A percentile compares a stretch with the other conserved stretches of the same genome.
Evolutionary conservation across 2,113 vertebrate genomes (phyloP).

Genomic region (Aldabrachelys gigantea): DNA sequence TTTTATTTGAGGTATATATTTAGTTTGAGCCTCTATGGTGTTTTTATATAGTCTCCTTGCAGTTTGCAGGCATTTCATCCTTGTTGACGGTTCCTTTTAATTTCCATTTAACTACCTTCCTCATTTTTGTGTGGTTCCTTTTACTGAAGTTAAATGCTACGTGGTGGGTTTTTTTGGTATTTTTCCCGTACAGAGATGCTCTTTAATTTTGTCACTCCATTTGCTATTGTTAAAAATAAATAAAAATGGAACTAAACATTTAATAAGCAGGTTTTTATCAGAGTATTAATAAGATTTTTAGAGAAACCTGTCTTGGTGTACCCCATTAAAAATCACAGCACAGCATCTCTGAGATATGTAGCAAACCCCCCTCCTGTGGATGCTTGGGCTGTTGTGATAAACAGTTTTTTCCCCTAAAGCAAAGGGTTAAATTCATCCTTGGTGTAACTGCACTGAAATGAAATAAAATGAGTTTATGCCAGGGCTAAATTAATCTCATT

Average conservation of each 20-base stretch:
- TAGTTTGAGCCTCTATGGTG: too few species aligned
- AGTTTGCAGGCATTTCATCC: too few species aligned
- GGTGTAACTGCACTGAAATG: not conserved
- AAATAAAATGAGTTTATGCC: not conserved
- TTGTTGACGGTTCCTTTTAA: too few species aligned
- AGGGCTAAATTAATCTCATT: not conserved
- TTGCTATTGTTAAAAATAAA: not conserved
- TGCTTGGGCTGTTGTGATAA: not conserved
- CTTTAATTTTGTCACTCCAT: not conserved
- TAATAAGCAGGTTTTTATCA: not conserved
- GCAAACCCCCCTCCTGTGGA: not conserved
- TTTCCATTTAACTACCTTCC: too few species aligned
- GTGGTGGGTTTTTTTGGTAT: too few species aligned
- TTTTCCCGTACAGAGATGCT: too few species aligned
- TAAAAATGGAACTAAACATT: not conserved
- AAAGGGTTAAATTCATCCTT: not conserved
- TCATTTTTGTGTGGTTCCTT: too few species aligned
- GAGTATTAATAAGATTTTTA: not conserved
- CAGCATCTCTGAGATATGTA: not conserved
- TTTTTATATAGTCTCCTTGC: too few species aligned
- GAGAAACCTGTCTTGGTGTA: not conserved
- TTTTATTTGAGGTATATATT: too few species aligned
- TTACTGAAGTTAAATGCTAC: too few species aligned
- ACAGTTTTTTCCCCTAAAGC: not conserved
- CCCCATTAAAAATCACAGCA: not conserved